Conservation (phyloP, 2,113 vertebrate genomes). For the Microtus ochrogaster region DNA sequence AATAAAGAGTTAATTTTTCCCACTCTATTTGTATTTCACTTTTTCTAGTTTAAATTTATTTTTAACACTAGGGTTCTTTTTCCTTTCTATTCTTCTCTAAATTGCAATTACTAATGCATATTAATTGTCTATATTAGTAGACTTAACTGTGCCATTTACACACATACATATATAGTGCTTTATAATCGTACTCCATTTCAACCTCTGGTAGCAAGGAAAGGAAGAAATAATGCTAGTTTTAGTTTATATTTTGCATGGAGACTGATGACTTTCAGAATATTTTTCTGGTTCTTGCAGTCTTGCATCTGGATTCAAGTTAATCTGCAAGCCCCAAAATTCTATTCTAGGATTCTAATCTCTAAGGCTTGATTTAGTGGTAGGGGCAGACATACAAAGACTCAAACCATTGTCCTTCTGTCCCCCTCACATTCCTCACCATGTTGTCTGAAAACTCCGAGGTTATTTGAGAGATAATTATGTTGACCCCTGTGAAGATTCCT, state of each 20-base stretch:
- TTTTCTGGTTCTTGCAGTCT: not conserved
- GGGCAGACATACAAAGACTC: not conserved
- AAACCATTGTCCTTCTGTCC: not conserved
- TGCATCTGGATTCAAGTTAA: not conserved
- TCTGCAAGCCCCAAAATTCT: not conserved
- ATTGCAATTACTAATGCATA: not conserved
- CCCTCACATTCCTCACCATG: not conserved
- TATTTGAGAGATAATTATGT: not conserved
- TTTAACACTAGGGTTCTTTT: not conserved
- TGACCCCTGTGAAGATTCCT: conserved; percentile 34
- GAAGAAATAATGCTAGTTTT: conserved; percentile 34
- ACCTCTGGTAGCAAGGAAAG: not conserved
- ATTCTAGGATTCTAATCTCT: conserved; percentile 26
- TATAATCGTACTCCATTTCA: not conserved
- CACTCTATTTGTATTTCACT: not conserved
- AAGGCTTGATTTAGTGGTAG: not conserved
- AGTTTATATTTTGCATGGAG: conserved; percentile 4
- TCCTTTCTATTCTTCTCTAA: not conserved
- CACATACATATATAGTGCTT: not conserved
- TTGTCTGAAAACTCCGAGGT: not conserved
- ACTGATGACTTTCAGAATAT: conserved; percentile 8
- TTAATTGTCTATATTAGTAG: not conserved
- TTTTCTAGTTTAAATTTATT: not conserved
- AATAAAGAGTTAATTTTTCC: not conserved
- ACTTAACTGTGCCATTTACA: not conserved